Evolutionary conservation across 2,888 invertebrate species (phyloP), one percentile per base, ranked within the genome.

Genomic region (Lucinisca nassula): DNA sequence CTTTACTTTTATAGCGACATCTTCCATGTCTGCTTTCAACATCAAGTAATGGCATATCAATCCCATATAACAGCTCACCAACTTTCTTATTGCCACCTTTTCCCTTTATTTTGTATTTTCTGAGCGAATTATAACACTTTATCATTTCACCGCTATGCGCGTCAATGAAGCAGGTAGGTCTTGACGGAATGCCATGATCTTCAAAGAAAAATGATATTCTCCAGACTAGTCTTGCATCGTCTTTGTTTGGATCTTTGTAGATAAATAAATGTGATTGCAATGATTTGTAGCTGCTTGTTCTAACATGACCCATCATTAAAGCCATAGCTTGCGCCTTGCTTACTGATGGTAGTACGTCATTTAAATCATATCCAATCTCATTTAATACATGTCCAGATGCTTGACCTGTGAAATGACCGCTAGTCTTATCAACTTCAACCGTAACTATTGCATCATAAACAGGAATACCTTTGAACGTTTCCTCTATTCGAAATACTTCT

Each of bases 31-130:
- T 37, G 24, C 35, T 77, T 24, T 61, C 61, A 0, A 87, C 82
- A 4, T 85, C 27, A 0, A 91, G 51, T 58, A 80, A 84, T 17
- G 87, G 87, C 51, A 83, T 75, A n/a, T 77, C 70, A 0, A 40
- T 40, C 0, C 88, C 89, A 70, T 87, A 91, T 1, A n/a, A 40
- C 30, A 82, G 74, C 72, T 87, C 79, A 0, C 84, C 78, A 21
- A 67, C 84, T 76, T 91, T 89, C 0, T n/a, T 35, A 49, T 89
- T 91, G 1, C 90, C 90, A n/a, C 90, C 90, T 8, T 78, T 38
- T 14, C 87, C 79, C 24, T 80, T 85, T 0, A 81, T 55, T 27
- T 72, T 55, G 32, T 45, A 82, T 10, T 35, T 30, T 49, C 27
- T 77, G 17, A 85, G 35, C 37, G 37, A n/a, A 21, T 85, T 32